Percentiles rank a stretch among this genome's conserved stretches.
Evolutionary conservation across 2,888 invertebrate species (phyloP).

Genomic region (Caenorhabditis wallacei): DNA sequence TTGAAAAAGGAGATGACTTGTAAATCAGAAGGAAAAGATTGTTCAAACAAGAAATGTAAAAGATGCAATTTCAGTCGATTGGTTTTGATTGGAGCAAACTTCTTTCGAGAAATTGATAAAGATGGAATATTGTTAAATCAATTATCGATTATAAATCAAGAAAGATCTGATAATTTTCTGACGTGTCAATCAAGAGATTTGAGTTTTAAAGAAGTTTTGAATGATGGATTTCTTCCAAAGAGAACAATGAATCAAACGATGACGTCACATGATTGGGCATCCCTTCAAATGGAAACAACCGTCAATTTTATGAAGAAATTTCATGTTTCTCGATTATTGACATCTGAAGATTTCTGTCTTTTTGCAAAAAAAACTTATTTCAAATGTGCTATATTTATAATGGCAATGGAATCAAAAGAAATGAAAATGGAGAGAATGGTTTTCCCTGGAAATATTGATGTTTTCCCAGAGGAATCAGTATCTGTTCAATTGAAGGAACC

Average conservation of each 20-base stretch:
- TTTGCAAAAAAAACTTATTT: constrained; percentile 11
- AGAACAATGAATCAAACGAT: background rate
- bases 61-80: background rate
- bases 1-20: too few relatives aligned
- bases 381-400: background rate
- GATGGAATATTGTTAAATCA: background rate
- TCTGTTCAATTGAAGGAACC: background rate
- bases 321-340: background rate
- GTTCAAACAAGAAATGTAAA: background rate
- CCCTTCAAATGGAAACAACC: constrained; percentile 6
- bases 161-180: background rate
- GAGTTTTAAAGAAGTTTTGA: background rate
- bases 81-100: background rate
- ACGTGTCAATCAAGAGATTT: background rate
- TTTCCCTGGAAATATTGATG: constrained; percentile 18
- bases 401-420: constrained; percentile 8
- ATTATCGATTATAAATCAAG: background rate
- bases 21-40: too few relatives aligned
- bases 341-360: background rate
- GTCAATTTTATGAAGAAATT: constrained; percentile 16
- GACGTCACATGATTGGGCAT: constrained; percentile 19
- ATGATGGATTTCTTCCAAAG: background rate
- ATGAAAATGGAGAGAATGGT: background rate
- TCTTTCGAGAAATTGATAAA: background rate
- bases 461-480: constrained; percentile 16